These are phyloP conservation scores for Thryonomys swinderianus DNA, from an alignment of 2,113 vertebrate genomes.

Conservation along the genomic window DNA sequence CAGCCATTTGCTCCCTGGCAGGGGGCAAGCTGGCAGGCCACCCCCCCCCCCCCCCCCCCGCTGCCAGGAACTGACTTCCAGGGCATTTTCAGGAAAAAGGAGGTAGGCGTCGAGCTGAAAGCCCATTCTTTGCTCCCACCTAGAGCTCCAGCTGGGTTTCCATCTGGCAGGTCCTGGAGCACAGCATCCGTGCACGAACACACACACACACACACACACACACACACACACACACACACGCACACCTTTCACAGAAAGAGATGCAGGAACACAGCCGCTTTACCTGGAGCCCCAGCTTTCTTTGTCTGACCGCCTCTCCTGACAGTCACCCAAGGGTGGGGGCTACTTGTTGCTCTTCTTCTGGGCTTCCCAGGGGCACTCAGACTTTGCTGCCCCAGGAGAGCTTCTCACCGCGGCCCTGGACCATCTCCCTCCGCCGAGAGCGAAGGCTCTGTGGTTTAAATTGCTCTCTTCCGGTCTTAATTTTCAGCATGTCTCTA, in stretches of 20 bases:
- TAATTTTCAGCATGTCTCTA: neutral
- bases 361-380: neutral
- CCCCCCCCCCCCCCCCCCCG: constrained; percentile 40
- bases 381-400: neutral
- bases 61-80: neutral
- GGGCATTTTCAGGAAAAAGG: constrained; percentile 51
- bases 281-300: constrained; percentile 58
- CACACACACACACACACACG: neutral
- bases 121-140: constrained; percentile 31
- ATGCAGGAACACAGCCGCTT: neutral
- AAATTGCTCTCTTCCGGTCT: neutral
- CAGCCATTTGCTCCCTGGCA: constrained; percentile 7
- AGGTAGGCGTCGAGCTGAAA: constrained; percentile 31
- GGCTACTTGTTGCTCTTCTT: constrained; percentile 73
- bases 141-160: constrained; percentile 73
- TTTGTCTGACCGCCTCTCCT: constrained; percentile 42
- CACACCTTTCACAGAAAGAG: neutral
- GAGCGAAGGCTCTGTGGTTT: neutral
- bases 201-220: neutral
- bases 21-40: neutral
- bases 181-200: constrained; percentile 15
- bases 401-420: too few relatives aligned
- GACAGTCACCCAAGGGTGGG: neutral
- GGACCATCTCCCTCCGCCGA: neutral
- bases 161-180: constrained; percentile 70